Conservation (phyloP, 2,797 vertebrate species). For the Taeniopygia guttata region DNA sequence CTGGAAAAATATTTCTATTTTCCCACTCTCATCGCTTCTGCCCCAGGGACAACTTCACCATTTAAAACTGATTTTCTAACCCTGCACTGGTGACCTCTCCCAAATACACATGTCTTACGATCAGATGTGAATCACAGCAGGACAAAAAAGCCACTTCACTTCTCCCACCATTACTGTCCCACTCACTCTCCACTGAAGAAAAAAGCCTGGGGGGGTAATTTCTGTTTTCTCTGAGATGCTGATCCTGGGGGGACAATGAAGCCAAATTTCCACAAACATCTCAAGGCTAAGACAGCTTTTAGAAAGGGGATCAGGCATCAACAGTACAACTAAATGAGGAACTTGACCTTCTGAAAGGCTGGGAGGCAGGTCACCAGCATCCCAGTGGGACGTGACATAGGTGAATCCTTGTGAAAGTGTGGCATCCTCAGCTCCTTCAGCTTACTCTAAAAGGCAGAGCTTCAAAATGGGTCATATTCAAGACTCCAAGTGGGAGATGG, state of each 20-base stretch:
- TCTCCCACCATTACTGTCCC: rapidly evolving
- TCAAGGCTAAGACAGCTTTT: background rate
- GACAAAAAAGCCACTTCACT: background rate
- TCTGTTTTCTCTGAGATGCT: background rate
- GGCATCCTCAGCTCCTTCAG: background rate
- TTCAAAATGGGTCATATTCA: background rate
- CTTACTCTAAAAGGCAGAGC: background rate
- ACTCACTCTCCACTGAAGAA: background rate
- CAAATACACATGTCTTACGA: background rate
- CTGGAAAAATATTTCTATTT: background rate
- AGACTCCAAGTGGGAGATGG: background rate
- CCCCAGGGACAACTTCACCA: background rate
- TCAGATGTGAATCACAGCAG: rapidly evolving
- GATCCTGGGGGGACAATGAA: background rate
- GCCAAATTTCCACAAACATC: background rate
- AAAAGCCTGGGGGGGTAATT: background rate
- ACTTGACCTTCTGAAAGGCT: background rate
- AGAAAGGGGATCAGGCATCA: background rate
- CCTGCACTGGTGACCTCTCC: background rate
- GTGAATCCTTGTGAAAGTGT: background rate
- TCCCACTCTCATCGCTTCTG: background rate
- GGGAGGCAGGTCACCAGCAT: background rate
- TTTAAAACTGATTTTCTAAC: background rate
- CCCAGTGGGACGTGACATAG: background rate
- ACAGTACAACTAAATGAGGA: background rate